Conservation (phyloP, 2,888 invertebrate species). For the Eupithecia inturbata region DNA sequence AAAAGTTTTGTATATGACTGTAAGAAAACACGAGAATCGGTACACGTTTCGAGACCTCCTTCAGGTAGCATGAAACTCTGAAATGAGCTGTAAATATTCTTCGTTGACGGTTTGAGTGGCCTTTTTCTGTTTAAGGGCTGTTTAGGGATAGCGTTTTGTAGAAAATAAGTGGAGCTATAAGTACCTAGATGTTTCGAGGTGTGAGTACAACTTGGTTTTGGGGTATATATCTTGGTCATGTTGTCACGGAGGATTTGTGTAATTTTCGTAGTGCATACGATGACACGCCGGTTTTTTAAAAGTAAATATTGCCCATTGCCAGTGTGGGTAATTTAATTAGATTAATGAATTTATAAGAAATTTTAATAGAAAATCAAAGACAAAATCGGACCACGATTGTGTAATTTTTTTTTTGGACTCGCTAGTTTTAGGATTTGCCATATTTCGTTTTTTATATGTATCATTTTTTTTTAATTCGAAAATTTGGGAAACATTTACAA, state of each 20-base stretch:
- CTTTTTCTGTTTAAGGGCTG: conserved; percentile 50
- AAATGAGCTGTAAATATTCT: conserved; percentile 57
- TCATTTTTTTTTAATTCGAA: too few species aligned
- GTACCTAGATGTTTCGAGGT: background rate
- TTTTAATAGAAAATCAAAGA: too few species aligned
- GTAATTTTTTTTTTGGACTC: too few species aligned
- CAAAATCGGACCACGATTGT: too few species aligned
- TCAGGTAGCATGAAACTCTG: conserved; percentile 41
- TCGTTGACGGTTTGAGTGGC: conserved; percentile 52
- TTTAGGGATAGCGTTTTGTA: conserved; percentile 3
- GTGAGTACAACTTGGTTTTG: background rate
- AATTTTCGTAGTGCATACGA: background rate
- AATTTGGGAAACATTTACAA: too few species aligned
- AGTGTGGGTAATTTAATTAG: too few species aligned
- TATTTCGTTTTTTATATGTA: too few species aligned
- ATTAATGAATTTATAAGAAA: too few species aligned
- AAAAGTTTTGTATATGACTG: conserved; percentile 19
- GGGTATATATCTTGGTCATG: background rate
- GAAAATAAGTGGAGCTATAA: conserved; percentile 3
- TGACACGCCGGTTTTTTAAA: background rate
- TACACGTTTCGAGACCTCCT: conserved; percentile 37
- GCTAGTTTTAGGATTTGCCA: too few species aligned
- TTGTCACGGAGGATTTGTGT: background rate
- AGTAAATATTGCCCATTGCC: too few species aligned
- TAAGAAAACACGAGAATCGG: conserved; percentile 29